Evolutionary conservation across 2,113 vertebrate species (phyloP), one percentile per base, ranked within the genome.

Genomic region (Xerus inauris): DNA sequence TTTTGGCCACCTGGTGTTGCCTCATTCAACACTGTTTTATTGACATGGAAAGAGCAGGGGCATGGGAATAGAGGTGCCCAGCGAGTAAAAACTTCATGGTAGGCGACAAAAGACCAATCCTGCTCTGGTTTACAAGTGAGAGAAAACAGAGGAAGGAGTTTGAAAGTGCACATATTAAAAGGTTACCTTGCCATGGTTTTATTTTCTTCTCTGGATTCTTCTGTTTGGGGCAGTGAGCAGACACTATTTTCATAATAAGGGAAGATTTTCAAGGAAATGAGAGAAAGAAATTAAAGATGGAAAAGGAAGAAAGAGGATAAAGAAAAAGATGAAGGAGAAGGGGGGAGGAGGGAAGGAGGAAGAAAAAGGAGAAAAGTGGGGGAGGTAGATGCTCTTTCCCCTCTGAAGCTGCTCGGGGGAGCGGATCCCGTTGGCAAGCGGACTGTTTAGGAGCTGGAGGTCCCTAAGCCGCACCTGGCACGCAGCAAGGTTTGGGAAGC

Each of bases 361-460:
- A 13, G 40, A 69, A n/a, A 22, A 13, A 51, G 13, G 10, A 38
- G 0, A n/a, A 72, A 64, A 49, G 49, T 1, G 22, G 6, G 73
- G 1, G 20, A 73, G 69, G 35, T n/a, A 45, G 76, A 57, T 5
- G 79, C 17, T 22, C 0, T 13, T 6, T 30, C 17, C 14, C 24
- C 38, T 0, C 13, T 0, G 72, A 40, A 45, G 84, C 19, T 3
- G 22, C 24, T 2, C 3, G 57, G 11, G 5, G 9, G 54, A 11
- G n/a, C 28, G 57, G 32, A 30, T 9, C 17, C 13, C 16, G 30
- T 47, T 13, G 11, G 38, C 67, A 19, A 0, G 71, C 28, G 20
- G 82, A 16, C 32, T 35, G 65, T 35, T 72, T 20, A 7, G 45
- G 65, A 59, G 84, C 54, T 0, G n/a, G 45, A 30, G 77, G 71